Conservation (phyloP, 2,113 vertebrate genomes). For the Empidonax alnorum region DNA sequence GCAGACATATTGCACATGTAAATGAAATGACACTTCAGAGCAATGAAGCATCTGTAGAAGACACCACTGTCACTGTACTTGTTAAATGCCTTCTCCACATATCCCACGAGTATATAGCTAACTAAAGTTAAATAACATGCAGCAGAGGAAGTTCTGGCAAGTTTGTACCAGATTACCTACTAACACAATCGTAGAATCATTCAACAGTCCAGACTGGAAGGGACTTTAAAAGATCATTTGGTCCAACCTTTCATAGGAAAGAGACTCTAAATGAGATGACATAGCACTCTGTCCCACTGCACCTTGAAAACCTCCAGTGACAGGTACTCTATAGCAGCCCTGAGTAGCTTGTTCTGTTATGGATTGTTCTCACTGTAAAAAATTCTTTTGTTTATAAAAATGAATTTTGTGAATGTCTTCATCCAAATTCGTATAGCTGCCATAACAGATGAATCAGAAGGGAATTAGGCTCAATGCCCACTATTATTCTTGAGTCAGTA, state of each 20-base stretch:
- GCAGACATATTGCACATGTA: neutral
- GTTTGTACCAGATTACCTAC: neutral
- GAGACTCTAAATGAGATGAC: neutral
- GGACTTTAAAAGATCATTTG: neutral
- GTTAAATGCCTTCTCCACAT: neutral
- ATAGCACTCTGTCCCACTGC: neutral
- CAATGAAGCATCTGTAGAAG: neutral
- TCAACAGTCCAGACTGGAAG: neutral
- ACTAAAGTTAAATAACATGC: neutral
- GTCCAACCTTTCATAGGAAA: neutral
- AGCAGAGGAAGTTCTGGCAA: neutral
- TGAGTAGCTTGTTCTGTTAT: neutral
- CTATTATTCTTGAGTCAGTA: neutral
- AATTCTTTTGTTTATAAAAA: neutral
- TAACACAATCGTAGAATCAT: neutral
- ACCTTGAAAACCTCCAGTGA: neutral
- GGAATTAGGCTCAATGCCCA: neutral
- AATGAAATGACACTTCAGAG: neutral
- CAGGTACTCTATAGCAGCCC: accelerated
- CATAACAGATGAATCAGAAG: neutral
- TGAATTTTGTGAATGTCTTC: neutral
- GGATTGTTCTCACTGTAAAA: neutral
- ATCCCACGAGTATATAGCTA: neutral
- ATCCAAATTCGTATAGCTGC: neutral
- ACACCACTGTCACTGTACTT: neutral